A percentile compares a stretch with the other conserved stretches of the same genome.
phyloP scores from a whole-genome alignment of 2,888 invertebrate species.

The Formica aserva region DNA sequence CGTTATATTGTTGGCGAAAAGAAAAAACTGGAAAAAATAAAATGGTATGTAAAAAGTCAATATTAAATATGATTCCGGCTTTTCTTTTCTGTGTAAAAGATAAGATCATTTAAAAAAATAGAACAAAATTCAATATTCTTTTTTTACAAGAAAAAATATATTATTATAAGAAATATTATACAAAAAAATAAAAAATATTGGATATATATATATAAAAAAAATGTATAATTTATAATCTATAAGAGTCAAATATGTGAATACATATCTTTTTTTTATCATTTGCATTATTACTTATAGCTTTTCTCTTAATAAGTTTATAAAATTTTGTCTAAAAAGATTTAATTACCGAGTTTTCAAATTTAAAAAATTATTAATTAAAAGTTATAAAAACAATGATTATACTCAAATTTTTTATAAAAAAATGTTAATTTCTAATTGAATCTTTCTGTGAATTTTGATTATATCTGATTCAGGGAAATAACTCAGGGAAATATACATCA shows the following conservation, averaged over 20 bases:
- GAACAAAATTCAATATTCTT: neutral
- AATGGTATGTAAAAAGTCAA: neutral
- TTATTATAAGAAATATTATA: neutral
- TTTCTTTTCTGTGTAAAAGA: slow-evolving; percentile 12
- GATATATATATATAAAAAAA: too few relatives aligned
- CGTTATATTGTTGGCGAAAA: neutral
- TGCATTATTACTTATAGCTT: neutral
- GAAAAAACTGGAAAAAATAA: slow-evolving; percentile 9
- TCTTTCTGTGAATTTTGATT: neutral
- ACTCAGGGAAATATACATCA: neutral
- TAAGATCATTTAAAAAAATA: neutral
- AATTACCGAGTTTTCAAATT: neutral
- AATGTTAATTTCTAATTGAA: neutral
- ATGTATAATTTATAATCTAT: neutral
- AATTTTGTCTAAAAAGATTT: neutral
- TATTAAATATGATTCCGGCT: slow-evolving; percentile 9
- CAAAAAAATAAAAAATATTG: neutral
- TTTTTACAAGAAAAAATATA: neutral
- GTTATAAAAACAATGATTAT: neutral
- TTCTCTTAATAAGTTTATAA: neutral
- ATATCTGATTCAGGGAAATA: neutral
- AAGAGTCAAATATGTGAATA: neutral
- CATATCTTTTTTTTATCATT: neutral
- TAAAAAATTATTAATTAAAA: neutral
- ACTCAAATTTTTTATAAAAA: neutral